Evolutionary conservation across 2,113 vertebrate genomes (phyloP).

Genomic region (Trematomus loennbergii): DNA sequence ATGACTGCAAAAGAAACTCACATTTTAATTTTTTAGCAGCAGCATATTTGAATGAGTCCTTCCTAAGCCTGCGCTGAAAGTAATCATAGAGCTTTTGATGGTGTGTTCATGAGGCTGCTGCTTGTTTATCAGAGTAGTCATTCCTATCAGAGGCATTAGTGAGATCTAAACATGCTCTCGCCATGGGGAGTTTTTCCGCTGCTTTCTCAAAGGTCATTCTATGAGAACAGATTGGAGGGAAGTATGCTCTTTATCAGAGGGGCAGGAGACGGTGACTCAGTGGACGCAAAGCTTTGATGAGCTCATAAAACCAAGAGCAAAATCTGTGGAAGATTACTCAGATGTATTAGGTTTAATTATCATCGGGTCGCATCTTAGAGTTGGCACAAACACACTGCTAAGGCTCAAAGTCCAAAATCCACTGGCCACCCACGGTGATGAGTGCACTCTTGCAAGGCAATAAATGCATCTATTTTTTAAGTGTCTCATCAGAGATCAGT

Average conservation of each 20-base stretch:
- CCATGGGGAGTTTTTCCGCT: constrained; percentile 63
- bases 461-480: constrained; percentile 7
- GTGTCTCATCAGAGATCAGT: neutral
- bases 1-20: neutral
- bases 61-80: neutral
- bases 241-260: constrained; percentile 74
- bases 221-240: constrained; percentile 72
- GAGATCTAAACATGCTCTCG: constrained; percentile 60
- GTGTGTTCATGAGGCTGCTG: constrained; percentile 33
- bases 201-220: constrained; percentile 71
- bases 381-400: constrained; percentile 31
- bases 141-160: constrained; percentile 59
- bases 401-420: constrained; percentile 10
- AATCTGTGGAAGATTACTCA: constrained; percentile 63
- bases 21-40: neutral
- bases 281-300: constrained; percentile 66
- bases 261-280: constrained; percentile 69
- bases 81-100: constrained; percentile 12
- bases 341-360: constrained; percentile 65
- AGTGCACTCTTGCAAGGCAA: neutral
- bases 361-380: constrained; percentile 54
- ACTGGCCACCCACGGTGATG: constrained; percentile 10
- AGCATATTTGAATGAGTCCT: neutral
- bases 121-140: constrained; percentile 58
- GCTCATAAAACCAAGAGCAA: constrained; percentile 71